These are phyloP conservation scores for Eupithecia abbreviata DNA, from an alignment of 2,888 invertebrate genomes.

Conservation along the genomic window DNA sequence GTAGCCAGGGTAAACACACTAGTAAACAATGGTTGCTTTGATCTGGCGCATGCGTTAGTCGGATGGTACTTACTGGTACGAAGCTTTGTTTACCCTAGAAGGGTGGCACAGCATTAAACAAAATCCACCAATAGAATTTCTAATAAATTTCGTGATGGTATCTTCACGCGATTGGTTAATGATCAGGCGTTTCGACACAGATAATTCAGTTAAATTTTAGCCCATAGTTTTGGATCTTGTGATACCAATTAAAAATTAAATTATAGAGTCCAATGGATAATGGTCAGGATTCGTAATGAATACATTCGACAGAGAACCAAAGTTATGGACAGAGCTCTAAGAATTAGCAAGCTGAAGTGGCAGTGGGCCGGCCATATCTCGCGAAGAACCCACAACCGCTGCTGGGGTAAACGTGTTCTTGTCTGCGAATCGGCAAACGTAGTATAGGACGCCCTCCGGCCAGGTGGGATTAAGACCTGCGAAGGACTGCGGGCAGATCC, in stretches of 20 bases:
- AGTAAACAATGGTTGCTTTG: slow-evolving; percentile 29
- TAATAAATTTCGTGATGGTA: background rate
- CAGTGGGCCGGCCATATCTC: too few relatives aligned
- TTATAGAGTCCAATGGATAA: background rate
- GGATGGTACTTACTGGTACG: slow-evolving; percentile 21
- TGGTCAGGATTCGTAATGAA: too few relatives aligned
- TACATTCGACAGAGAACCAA: too few relatives aligned
- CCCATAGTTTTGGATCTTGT: background rate
- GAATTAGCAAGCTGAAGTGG: too few relatives aligned
- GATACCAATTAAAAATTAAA: background rate
- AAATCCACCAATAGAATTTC: background rate
- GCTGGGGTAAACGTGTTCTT: too few relatives aligned
- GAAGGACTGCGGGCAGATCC: too few relatives aligned
- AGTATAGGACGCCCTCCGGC: too few relatives aligned
- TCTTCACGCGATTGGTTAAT: background rate
- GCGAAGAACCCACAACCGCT: too few relatives aligned
- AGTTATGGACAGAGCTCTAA: too few relatives aligned
- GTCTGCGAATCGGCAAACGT: too few relatives aligned
- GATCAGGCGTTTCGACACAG: background rate
- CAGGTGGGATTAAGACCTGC: too few relatives aligned
- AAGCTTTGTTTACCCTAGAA: background rate
- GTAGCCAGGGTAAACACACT: slow-evolving; percentile 13
- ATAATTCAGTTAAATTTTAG: background rate
- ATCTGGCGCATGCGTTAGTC: slow-evolving; percentile 26
- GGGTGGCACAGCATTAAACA: background rate